Evolutionary conservation across 2,888 invertebrate genomes (phyloP), one percentile per base, ranked within the genome.

Genomic region (Eristalinus sepulchralis): DNA sequence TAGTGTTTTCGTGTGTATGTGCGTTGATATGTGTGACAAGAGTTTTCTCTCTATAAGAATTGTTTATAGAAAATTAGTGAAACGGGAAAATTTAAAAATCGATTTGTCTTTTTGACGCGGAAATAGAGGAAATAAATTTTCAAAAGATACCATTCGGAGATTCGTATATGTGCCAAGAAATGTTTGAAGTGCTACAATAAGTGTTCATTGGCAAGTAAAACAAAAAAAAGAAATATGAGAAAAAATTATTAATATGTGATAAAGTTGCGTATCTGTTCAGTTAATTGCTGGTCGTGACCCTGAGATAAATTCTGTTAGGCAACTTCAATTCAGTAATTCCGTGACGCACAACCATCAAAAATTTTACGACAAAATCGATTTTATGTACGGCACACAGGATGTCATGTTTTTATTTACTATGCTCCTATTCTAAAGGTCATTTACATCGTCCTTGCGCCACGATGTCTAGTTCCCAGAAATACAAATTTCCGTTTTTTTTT

Each of bases 281-380:
- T 70, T 55, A 55, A 53, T 70, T 63, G 36, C 55, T 77, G 68
- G 77, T 70, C 68, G 33, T 77, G 77, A 77, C 77, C 77, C 62
- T 57, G 68, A 67, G 59, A 34, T 24, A 10, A 24, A 60, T 72
- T 22, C 33, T 62, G 3, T 33, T 0, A 68, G 47, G 13, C n/a
- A 8, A 17, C 10, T 24, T 59, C 47, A 20, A 57, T 39, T 17
- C 13, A 27, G 13, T 13, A 63, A 62, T 68, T 68, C 36, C 77
- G 68, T 70, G 62, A 70, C 62, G 62, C 68, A 77, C 27, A 31
- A 17, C 4, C 59, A 39, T 67, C 66, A 53, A 67, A 59, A 22
- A 22, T 70, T 77, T 70, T 70, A 70, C 39, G 34, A 62, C 53
- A 68, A 77, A 77, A 77, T 77, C 77, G 68, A 77, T 77, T 31